phyloP scores from a whole-genome alignment of 2,113 vertebrate species.

The Hippolais icterina region DNA sequence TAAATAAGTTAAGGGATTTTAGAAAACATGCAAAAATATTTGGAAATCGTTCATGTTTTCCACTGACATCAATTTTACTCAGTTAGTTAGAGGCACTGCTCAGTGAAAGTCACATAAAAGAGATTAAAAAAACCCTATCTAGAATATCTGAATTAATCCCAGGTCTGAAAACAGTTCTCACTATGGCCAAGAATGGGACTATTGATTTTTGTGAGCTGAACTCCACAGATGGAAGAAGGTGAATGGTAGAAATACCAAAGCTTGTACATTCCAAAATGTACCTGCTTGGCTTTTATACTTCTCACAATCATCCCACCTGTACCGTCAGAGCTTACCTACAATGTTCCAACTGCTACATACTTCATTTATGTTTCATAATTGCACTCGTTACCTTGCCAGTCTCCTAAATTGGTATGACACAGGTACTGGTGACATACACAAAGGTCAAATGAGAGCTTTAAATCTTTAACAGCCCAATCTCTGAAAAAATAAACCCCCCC shows the following conservation, averaged over 20 bases:
- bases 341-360: not conserved
- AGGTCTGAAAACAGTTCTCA: not conserved
- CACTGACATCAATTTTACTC: not conserved
- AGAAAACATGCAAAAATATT: not conserved
- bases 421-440: not conserved
- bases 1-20: not conserved
- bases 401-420: not conserved
- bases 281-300: not conserved
- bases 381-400: not conserved
- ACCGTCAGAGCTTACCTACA: not conserved
- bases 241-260: not conserved
- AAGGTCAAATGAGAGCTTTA: not conserved
- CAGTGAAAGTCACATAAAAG: not conserved
- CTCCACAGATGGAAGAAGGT: not conserved
- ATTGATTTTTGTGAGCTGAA: not conserved
- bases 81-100: not conserved
- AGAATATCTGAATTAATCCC: not conserved
- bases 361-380: not conserved
- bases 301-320: not conserved
- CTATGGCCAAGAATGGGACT: fast-evolving
- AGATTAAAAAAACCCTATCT: not conserved
- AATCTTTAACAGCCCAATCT: not conserved
- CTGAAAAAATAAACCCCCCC: not conserved
- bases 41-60: not conserved
- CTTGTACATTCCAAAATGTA: not conserved